A percentile compares a stretch with the other conserved stretches of the same genome.
Evolutionary conservation across 1,140 invertebrate genomes (phyloP).

Genomic region (Armadillidium nasatum): DNA sequence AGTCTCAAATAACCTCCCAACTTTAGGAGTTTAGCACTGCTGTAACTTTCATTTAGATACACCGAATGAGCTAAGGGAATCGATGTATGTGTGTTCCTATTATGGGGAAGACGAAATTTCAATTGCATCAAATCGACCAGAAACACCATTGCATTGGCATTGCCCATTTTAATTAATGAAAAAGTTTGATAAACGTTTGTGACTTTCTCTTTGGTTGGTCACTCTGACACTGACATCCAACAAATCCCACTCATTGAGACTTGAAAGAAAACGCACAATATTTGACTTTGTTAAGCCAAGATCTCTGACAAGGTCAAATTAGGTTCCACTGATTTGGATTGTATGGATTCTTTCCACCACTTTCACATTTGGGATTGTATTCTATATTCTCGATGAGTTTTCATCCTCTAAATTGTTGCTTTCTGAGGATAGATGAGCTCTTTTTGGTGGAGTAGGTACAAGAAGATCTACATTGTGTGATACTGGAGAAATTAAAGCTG

Average conservation of each 20-base stretch:
- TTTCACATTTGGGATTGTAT: slow-evolving; percentile 21
- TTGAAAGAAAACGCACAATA: slow-evolving; percentile 25
- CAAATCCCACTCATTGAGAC: slow-evolving; percentile 26
- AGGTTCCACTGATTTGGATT: slow-evolving; percentile 37
- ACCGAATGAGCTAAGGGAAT: slow-evolving; percentile 48
- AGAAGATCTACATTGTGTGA: not conserved
- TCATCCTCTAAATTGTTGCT: slow-evolving; percentile 23
- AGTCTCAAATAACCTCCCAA: no score
- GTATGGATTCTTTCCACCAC: slow-evolving; percentile 38
- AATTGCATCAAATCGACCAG: slow-evolving; percentile 45
- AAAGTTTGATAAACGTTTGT: slow-evolving; percentile 29
- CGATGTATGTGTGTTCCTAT: slow-evolving; percentile 46
- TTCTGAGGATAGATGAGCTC: not conserved
- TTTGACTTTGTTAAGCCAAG: slow-evolving; percentile 40
- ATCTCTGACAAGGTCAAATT: slow-evolving; percentile 31
- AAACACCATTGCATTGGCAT: slow-evolving; percentile 45
- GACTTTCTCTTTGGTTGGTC: slow-evolving; percentile 32
- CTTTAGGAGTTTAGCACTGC: no score
- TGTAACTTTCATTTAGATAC: slow-evolving; percentile 46
- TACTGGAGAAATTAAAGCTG: not conserved
- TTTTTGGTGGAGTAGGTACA: slow-evolving; percentile 35
- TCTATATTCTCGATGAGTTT: not conserved
- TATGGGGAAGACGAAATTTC: slow-evolving; percentile 43
- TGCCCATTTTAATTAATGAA: slow-evolving; percentile 44
- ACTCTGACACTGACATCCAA: slow-evolving; percentile 22